These are phyloP conservation scores for Aegotheles bennettii DNA, from an alignment of 2,113 vertebrate genomes.

Conservation along the genomic window DNA sequence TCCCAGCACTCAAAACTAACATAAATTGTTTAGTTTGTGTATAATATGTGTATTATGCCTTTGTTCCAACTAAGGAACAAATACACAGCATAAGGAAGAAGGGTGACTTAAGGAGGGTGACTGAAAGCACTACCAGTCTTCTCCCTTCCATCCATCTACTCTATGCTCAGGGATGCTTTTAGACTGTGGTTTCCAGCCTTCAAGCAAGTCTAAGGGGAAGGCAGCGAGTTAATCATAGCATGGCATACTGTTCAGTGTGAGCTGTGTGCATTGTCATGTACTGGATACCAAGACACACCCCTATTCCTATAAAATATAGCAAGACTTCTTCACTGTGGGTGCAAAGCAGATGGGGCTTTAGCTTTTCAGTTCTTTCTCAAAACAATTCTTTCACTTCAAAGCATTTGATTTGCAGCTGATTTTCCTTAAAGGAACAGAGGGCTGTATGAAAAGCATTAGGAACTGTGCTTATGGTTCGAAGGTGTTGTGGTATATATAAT, in stretches of 20 bases:
- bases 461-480: neutral
- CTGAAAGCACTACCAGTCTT: neutral
- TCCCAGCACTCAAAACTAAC: neutral
- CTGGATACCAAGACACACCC: neutral
- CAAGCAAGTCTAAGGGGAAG: neutral
- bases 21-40: neutral
- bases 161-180: neutral
- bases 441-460: neutral
- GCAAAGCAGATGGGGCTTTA: neutral
- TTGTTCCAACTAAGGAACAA: neutral
- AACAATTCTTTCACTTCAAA: neutral
- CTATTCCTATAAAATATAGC: neutral
- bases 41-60: neutral
- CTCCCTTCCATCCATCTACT: neutral
- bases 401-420: neutral
- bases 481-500: neutral
- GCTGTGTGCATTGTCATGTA: neutral
- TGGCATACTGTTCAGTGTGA: neutral
- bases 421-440: neutral
- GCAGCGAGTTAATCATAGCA: neutral
- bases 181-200: neutral
- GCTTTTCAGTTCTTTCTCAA: neutral
- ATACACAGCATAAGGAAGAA: neutral
- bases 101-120: no score
- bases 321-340: neutral